Evolutionary conservation across 2,888 invertebrate genomes (phyloP), one percentile per base, ranked within the genome.

Genomic region (Melanotus villosus): DNA sequence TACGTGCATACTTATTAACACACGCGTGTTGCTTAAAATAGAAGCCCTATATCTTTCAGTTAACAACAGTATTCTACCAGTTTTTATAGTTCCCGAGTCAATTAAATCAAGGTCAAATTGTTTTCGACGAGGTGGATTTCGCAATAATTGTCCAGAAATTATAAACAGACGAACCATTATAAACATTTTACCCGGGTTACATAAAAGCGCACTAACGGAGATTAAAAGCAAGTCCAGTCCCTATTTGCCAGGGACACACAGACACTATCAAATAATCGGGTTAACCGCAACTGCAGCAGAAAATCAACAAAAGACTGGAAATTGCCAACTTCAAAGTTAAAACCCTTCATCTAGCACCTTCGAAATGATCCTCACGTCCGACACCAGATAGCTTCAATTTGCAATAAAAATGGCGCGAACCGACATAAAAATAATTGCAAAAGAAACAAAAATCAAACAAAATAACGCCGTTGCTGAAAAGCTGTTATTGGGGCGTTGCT

Each of bases 361-460:
- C 32, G 21, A 56, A 60, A 65, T 57, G 60, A 65, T 65, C 47
- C 34, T 67, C 70, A 66, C 70, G 70, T 67, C 58, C 58, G n/a
- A 50, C 45, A 26, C 41, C 34, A 52, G 41, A 58, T 45, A 34
- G 70, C 32, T 65, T 70, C 66, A 66, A 70, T 70, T 63, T 66
- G 70, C 66, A 70, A 63, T 70, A 70, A 70, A 69, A 66, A 58
- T 14, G 23, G 36, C n/a, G 10, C 36, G 12, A 38, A 18, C 47
- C 47, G 47, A 23, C 52, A 30, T 56, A 47, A 60, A 26, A 66
- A 66, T 50, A 38, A 56, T 63, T 19, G 12, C 30, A 54, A 54
- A 43, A 57, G 6, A 9, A 65, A 47, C 45, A 43, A 52, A 52
- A 62, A 54, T 66, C 30, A 18, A 45, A 47, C 26, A 26, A 26